Evolutionary conservation across 1,140 invertebrate genomes (phyloP).

Genomic region (Sinonovacula constricta): DNA sequence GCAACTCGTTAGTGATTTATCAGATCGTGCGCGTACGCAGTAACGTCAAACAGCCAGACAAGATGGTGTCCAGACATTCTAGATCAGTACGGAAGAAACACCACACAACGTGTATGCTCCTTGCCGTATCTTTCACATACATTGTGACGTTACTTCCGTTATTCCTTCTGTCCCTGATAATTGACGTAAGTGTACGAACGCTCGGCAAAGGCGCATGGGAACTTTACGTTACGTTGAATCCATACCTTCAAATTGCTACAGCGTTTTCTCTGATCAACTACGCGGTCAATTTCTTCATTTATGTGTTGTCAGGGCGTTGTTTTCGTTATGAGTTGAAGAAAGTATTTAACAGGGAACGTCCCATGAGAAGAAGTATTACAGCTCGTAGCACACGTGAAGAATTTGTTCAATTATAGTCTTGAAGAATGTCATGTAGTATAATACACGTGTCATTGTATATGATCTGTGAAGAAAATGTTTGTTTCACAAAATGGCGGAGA

Average conservation of each 20-base stretch:
- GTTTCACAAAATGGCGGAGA: too few relatives aligned
- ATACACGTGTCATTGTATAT: too few relatives aligned
- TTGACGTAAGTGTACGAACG: slow-evolving; percentile 41
- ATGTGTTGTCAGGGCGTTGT: slow-evolving; percentile 67
- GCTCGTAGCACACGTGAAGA: slow-evolving; percentile 20
- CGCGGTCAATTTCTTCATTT: slow-evolving; percentile 71
- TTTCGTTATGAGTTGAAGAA: slow-evolving; percentile 67
- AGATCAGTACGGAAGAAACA: slow-evolving; percentile 53
- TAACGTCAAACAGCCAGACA: slow-evolving; percentile 43
- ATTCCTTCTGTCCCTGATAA: slow-evolving; percentile 59
- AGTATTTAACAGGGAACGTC: slow-evolving; percentile 56
- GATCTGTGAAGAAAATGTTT: too few relatives aligned
- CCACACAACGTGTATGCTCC: slow-evolving; percentile 72
- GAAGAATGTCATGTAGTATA: too few relatives aligned
- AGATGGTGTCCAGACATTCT: slow-evolving; percentile 2
- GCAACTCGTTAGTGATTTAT: slow-evolving; percentile 66
- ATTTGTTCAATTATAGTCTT: slow-evolving; percentile 6
- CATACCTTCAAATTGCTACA: slow-evolving; percentile 57
- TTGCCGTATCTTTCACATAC: slow-evolving; percentile 70
- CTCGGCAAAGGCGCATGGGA: neutral
- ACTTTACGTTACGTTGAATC: slow-evolving; percentile 43
- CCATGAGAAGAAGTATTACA: slow-evolving; percentile 14
- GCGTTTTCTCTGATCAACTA: slow-evolving; percentile 68
- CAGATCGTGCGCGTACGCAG: slow-evolving; percentile 61
- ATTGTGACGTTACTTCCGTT: slow-evolving; percentile 68